Evolutionary conservation across 1,140 invertebrate species (phyloP), one percentile per base, ranked within the genome.

Genomic region (Caerostris extrusa): DNA sequence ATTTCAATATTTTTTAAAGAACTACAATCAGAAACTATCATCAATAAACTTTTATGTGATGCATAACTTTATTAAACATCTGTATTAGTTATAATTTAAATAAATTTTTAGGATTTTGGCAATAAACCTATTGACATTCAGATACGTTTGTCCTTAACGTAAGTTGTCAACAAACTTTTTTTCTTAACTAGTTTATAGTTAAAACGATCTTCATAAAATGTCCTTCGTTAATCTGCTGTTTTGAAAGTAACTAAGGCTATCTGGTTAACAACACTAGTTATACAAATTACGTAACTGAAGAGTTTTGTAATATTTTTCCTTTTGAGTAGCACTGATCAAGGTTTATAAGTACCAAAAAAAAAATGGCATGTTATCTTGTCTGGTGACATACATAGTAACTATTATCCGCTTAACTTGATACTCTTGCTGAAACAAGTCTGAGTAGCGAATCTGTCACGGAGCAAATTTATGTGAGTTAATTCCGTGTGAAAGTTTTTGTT

Each of bases 351-450:
- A 50, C 8, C 3, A 67, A 67, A 17, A 77, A 67, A 17, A 77
- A 50, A 50, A 7, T 71, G 19, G 69, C 10, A 19, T 34, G 69
- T 34, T 71, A 71, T 71, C 69, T 71, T 10, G 69, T 77, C 50
- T 77, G 71, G 71, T 77, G 71, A 77, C 71, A 77, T 77, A 50
- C 71, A 53, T 77, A 50, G 34, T 77, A 77, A 77, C 71, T 77
- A 77, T 77, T 77, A 77, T 77, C 71, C 71, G 14, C 5, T 3
- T 8, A 77, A 77, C 12, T 53, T 77, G 71, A 77, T 77, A 77
- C 34, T 53, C 71, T 77, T 77, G 71, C 50, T 53, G 71, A 77
- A 77, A 77, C 50, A 10, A 7, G 5, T 12, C 34, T 50, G 50
- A 77, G 34, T 7, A 53, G 71, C 0, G 14, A 19, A 50, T 10